Evolutionary conservation across 1,140 invertebrate genomes (phyloP).

Genomic region (Brevipalpus yothersi): DNA sequence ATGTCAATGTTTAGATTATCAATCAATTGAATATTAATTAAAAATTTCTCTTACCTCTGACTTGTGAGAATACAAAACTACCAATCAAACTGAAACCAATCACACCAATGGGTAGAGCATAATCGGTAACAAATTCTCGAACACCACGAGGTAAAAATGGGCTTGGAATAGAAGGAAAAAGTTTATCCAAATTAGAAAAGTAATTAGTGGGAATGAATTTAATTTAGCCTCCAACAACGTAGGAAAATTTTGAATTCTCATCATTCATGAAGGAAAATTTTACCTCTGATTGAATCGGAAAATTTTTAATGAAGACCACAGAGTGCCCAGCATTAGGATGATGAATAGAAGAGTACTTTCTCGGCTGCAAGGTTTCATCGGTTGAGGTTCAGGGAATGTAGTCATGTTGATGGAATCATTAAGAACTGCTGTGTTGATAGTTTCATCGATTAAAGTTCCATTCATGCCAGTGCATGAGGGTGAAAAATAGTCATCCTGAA

Average conservation of each 20-base stretch:
- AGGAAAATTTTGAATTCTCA: not conserved
- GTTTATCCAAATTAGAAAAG: not conserved
- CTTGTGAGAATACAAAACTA: conserved; percentile 20
- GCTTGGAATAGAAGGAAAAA: conserved; percentile 13
- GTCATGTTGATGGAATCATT: not conserved
- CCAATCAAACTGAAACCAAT: conserved; percentile 26
- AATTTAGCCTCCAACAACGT: not conserved
- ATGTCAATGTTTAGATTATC: not conserved
- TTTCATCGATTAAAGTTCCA: not conserved
- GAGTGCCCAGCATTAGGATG: conserved; percentile 32
- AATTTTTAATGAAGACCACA: conserved; percentile 32
- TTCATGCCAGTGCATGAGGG: conserved; percentile 13
- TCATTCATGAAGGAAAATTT: conserved; percentile 12
- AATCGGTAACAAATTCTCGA: conserved; percentile 27
- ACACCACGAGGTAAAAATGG: conserved; percentile 25
- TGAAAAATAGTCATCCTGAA: conserved; percentile 27
- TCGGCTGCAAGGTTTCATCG: conserved; percentile 13
- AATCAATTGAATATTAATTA: not conserved
- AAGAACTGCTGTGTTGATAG: too few relatives aligned
- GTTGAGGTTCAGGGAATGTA: not conserved
- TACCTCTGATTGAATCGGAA: conserved; percentile 40
- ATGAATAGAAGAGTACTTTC: conserved; percentile 33
- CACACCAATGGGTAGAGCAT: conserved; percentile 26
- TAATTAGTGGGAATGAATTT: not conserved
- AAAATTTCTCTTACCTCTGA: not conserved